phyloP scores from a whole-genome alignment of 2,113 vertebrate species.

The Tretioscincus oriximinensis region DNA sequence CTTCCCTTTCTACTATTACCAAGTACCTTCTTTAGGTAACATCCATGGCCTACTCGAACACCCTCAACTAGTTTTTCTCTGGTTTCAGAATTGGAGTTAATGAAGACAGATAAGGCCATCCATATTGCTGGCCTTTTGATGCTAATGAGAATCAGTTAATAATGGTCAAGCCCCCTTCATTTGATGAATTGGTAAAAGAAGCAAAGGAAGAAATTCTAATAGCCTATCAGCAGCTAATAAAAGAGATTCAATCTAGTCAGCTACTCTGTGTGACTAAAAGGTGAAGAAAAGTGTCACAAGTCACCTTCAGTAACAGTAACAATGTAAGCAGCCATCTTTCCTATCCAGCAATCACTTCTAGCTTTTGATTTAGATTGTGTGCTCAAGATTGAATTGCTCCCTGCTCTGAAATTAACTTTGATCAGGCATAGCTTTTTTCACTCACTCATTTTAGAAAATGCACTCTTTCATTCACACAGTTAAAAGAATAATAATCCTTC shows the following conservation, averaged over 20 bases:
- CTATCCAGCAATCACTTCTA: neutral
- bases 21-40: too few relatives aligned
- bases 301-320: slow-evolving; percentile 48
- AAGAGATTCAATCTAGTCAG: slow-evolving; percentile 10
- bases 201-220: slow-evolving; percentile 31
- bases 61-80: slow-evolving; percentile 29
- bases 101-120: slow-evolving; percentile 58
- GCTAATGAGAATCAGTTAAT: slow-evolving; percentile 62
- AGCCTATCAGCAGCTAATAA: slow-evolving; percentile 48
- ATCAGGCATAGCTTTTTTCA: too few relatives aligned
- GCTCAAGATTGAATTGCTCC: neutral
- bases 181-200: slow-evolving; percentile 61
- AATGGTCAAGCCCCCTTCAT: slow-evolving; percentile 53
- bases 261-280: neutral
- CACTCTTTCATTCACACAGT: too few relatives aligned
- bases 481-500: neutral
- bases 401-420: slow-evolving; percentile 10
- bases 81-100: slow-evolving; percentile 45
- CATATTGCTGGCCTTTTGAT: slow-evolving; percentile 41
- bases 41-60: slow-evolving; percentile 15
- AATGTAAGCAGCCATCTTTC: slow-evolving; percentile 28
- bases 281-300: slow-evolving; percentile 18
- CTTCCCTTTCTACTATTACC: too few relatives aligned
- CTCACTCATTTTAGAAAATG: too few relatives aligned
- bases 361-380: neutral